Evolutionary conservation across 2,797 vertebrate genomes (phyloP).

Genomic region (Siniperca undulata): DNA sequence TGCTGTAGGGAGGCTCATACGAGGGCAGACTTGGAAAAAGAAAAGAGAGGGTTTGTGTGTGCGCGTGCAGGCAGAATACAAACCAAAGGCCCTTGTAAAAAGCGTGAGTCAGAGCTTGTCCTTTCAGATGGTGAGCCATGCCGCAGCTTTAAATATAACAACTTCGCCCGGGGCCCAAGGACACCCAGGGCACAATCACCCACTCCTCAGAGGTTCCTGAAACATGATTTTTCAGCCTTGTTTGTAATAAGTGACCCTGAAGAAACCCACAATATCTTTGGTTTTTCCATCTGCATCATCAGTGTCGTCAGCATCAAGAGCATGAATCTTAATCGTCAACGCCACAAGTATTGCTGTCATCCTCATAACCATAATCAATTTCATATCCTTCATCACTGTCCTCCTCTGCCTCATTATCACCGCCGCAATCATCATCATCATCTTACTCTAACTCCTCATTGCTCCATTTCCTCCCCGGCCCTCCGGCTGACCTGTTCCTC

Average conservation of each 20-base stretch:
- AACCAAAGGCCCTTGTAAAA: constrained; percentile 54
- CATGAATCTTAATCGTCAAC: constrained; percentile 39
- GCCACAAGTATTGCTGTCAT: constrained; percentile 15
- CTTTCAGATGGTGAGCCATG: constrained; percentile 41
- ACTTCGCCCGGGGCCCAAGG: constrained; percentile 44
- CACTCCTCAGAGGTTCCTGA: constrained; percentile 41
- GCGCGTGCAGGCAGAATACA: constrained; percentile 34
- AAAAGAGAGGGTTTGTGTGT: constrained; percentile 31
- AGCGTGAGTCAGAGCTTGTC: constrained; percentile 56
- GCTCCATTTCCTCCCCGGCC: neutral
- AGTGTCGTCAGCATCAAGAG: constrained; percentile 33
- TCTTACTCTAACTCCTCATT: constrained; percentile 11
- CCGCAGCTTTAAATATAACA: constrained; percentile 56
- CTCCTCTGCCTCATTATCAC: constrained; percentile 40
- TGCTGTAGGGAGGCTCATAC: constrained; percentile 5
- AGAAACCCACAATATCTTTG: constrained; percentile 27
- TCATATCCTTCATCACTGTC: constrained; percentile 33
- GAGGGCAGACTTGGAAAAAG: constrained; percentile 37
- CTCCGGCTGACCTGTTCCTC: constrained; percentile 22
- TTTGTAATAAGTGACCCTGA: constrained; percentile 37
- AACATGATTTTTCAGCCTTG: constrained; percentile 25
- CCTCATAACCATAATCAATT: constrained; percentile 26
- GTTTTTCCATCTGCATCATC: constrained; percentile 27
- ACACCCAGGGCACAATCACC: constrained; percentile 38
- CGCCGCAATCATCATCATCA: constrained; percentile 11